Evolutionary conservation across 2,797 vertebrate genomes (phyloP).

Genomic region (Malurus splendens): DNA sequence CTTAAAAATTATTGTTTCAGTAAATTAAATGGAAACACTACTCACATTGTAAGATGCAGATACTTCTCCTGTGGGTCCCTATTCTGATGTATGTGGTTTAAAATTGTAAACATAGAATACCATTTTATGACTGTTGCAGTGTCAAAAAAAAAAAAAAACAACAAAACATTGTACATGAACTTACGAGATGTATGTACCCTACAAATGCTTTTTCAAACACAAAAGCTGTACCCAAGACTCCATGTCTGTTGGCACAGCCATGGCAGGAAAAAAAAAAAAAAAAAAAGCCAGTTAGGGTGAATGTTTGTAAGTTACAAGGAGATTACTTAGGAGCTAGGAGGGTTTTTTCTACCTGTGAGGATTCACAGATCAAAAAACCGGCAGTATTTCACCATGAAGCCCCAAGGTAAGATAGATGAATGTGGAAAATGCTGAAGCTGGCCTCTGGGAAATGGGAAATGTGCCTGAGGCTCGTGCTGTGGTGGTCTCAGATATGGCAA

Average conservation of each 20-base stretch:
- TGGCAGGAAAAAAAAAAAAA: not conserved
- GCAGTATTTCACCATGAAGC: not conserved
- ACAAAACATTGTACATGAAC: not conserved
- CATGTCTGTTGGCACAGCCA: not conserved
- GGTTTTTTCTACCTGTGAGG: not conserved
- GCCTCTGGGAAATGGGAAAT: not conserved
- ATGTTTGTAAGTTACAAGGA: not conserved
- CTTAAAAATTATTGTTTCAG: not conserved
- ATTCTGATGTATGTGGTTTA: not conserved
- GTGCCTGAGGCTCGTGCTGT: rapidly evolving
- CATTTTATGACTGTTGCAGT: rapidly evolving
- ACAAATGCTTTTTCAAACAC: not conserved
- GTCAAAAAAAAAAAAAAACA: not conserved
- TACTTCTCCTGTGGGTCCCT: not conserved
- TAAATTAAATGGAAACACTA: not conserved
- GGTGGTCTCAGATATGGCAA: not conserved
- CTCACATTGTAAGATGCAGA: not conserved
- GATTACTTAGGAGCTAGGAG: not conserved
- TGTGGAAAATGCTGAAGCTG: not conserved
- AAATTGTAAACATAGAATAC: not conserved
- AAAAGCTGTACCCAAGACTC: not conserved
- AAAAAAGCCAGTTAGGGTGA: not conserved
- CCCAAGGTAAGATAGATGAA: not conserved
- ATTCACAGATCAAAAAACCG: not conserved
- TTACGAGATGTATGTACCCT: not conserved